Base-by-base conservation (phyloP, 1,140 invertebrate species). In the Radopholus similis region DNA sequence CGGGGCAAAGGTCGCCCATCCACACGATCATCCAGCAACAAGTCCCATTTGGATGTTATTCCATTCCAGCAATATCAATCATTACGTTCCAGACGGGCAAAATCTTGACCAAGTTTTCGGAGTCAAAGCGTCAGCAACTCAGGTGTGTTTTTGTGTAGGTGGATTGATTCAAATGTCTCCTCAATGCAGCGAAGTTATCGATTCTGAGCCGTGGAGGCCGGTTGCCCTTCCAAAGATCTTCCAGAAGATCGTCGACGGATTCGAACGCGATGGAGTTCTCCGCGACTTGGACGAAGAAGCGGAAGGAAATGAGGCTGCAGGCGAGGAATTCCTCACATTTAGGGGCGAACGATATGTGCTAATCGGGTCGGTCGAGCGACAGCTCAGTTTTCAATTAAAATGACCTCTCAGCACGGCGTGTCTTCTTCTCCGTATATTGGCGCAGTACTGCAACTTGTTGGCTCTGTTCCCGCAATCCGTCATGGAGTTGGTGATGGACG, bases 161-260 rank as follows among this genome's bases (percentile, higher is more conserved):
- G 28, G 21, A 9, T 60, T n/a, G n/a, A 23, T 32, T 5, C 21
- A 49, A 47, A 9, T 23, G 40, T 49, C 28, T 47, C 40, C 32
- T 32, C 34, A 42, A 18, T 21, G 1, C 23, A 77, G 75, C 32
- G 34, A 18, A 32, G 86, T 93, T 38, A 84, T 98, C 38, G 93
- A 96, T 77, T 88, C 88, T 72, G 95, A 98, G 84, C 86, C 89
- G 56, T 98, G 95, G 94, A 92, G 90, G 81, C 88, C 90, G 75
- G 90, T 91, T n/a, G 90, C 94, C 74, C 90, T 97, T 47, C 90
- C 91, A 0, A 83, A 85, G 65, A 90, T 93, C 82, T 90, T 94
- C 82, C 92, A 95, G 84, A 86, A 84, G 21, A 85, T 95, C 53
- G 88, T 94, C n/a, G 87, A 90, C 83, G 87, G 88, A 74, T 89